A percentile compares a stretch with the other conserved stretches of the same genome.
These are phyloP conservation scores for Patella ulyssiponensis DNA, from an alignment of 2,888 invertebrate species.

Conservation along the genomic window DNA sequence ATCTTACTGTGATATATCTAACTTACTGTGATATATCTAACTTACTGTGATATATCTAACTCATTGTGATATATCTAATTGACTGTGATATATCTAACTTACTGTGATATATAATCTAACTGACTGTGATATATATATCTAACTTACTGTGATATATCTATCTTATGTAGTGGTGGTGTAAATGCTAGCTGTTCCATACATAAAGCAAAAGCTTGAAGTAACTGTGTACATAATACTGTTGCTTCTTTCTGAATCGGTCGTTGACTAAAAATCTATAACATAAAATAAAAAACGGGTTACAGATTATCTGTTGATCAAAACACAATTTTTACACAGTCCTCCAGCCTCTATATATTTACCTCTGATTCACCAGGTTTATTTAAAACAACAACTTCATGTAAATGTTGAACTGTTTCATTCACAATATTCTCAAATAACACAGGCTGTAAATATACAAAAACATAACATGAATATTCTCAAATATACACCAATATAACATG, in stretches of 20 bases:
- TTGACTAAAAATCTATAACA: slow-evolving; percentile 69
- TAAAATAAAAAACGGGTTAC: neutral
- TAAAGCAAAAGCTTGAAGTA: slow-evolving; percentile 72
- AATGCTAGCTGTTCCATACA: slow-evolving; percentile 82
- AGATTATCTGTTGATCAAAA: neutral
- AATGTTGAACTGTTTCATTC: slow-evolving; percentile 79
- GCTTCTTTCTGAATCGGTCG: slow-evolving; percentile 69
- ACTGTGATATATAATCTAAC: too few relatives aligned
- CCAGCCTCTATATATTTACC: slow-evolving; percentile 43
- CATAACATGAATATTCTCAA: neutral
- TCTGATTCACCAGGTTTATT: slow-evolving; percentile 80
- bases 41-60: too few relatives aligned
- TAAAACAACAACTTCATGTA: slow-evolving; percentile 75
- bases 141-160: slow-evolving; percentile 31
- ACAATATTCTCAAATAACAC: slow-evolving; percentile 82
- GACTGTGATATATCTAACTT: too few relatives aligned
- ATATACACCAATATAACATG: neutral
- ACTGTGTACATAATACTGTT: slow-evolving; percentile 65
- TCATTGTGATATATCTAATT: too few relatives aligned
- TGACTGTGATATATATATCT: too few relatives aligned
- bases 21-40: too few relatives aligned
- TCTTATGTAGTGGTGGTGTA: slow-evolving; percentile 43
- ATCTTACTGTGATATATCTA: too few relatives aligned
- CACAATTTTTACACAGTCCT: neutral
- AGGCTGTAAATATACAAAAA: slow-evolving; percentile 75